Percentiles rank a stretch among this genome's conserved stretches.
Evolutionary conservation across 2,888 invertebrate genomes (phyloP).

Genomic region (Plemyria rubiginata): DNA sequence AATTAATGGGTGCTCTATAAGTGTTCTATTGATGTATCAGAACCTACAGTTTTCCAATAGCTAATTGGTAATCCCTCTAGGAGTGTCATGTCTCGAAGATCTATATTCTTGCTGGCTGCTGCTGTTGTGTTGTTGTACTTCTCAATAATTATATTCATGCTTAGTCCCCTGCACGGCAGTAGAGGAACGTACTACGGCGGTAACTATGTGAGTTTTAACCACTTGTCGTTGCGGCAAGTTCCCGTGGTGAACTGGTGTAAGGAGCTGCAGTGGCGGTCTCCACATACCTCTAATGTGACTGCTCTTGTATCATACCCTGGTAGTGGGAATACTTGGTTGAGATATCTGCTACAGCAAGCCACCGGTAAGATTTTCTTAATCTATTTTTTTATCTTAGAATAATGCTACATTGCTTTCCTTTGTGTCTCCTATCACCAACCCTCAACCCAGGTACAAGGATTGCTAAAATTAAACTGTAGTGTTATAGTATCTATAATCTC

Average conservation of each 20-base stretch:
- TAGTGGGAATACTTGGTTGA: constrained; percentile 94
- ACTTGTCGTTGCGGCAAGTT: constrained; percentile 61
- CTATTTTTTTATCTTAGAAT: background rate
- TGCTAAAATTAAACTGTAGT: no score
- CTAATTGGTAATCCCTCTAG: constrained; percentile 1
- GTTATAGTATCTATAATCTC: no score
- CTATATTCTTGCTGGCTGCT: constrained; percentile 66
- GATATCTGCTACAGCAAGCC: constrained; percentile 91
- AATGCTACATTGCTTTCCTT: background rate
- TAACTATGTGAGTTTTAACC: constrained; percentile 54
- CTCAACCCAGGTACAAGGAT: no score
- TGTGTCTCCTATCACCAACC: no score
- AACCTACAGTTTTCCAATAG: constrained; percentile 18
- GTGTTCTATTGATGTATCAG: constrained; percentile 33
- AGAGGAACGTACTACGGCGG: constrained; percentile 57
- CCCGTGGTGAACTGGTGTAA: constrained; percentile 81
- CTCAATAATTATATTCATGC: constrained; percentile 72
- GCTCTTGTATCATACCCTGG: constrained; percentile 92
- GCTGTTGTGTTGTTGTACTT: constrained; percentile 72
- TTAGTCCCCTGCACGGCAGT: constrained; percentile 66
- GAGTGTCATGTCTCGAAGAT: constrained; percentile 66
- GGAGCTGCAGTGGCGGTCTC: constrained; percentile 73
- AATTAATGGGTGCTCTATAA: no score
- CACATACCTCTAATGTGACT: constrained; percentile 77
- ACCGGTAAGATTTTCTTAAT: constrained; percentile 82